Conservation (phyloP, 92 coral and sea anemone species). For the Micromussa lordhowensis region DNA sequence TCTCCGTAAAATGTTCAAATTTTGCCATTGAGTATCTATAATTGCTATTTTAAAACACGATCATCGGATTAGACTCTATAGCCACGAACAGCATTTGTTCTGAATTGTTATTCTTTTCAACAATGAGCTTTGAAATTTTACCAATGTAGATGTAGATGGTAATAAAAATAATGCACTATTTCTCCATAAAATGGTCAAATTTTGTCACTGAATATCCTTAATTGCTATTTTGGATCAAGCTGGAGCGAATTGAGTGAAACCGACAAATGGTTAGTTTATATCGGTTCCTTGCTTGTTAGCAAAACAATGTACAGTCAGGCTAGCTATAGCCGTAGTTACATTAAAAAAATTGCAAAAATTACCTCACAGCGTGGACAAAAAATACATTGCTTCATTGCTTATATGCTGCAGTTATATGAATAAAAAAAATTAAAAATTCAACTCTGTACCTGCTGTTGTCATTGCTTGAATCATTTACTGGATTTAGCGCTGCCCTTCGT, state of each 20-base stretch:
- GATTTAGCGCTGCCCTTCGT: not conserved
- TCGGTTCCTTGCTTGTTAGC: not conserved
- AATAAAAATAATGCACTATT: not conserved
- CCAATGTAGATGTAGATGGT: not conserved
- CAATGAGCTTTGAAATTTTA: not conserved
- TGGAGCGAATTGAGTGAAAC: not conserved
- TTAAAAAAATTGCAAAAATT: not conserved
- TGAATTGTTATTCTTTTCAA: not conserved
- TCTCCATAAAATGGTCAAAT: not conserved
- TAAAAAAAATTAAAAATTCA: not conserved
- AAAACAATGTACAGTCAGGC: not conserved
- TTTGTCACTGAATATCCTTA: not conserved
- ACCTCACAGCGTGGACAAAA: not conserved
- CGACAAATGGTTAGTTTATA: not conserved
- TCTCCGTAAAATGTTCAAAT: not conserved
- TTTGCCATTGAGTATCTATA: not conserved
- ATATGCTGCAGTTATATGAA: not conserved
- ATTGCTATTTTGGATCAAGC: not conserved
- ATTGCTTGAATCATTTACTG: not conserved
- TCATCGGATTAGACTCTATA: not conserved
- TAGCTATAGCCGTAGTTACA: not conserved
- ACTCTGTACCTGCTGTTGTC: not conserved
- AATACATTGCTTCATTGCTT: not conserved
- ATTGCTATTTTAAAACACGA: too few species aligned
- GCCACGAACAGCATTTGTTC: not conserved